These are phyloP conservation scores for Peromyscus leucopus DNA, from an alignment of 2,113 vertebrate species.

Conservation along the genomic window DNA sequence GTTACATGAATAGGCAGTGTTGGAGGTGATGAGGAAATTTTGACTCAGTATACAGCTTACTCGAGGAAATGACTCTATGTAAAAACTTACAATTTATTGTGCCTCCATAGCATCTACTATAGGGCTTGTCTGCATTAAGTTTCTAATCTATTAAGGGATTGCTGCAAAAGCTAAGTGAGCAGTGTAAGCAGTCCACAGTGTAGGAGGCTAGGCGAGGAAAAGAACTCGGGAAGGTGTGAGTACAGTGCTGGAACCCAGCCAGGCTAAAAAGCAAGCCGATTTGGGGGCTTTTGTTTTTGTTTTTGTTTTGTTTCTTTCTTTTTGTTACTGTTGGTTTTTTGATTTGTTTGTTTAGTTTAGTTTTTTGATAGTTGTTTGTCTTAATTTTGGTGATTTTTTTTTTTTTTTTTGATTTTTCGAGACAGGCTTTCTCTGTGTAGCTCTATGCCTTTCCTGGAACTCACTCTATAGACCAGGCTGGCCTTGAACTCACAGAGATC, in stretches of 20 bases:
- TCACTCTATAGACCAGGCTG: too few species aligned
- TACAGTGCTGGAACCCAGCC: neutral
- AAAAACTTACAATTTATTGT: conserved; percentile 23
- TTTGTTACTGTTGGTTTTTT: neutral
- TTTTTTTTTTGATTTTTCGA: neutral
- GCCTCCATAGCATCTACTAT: neutral
- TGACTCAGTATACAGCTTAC: conserved; percentile 18
- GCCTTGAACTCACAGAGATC: too few species aligned
- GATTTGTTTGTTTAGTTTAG: too few species aligned
- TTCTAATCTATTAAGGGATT: conserved; percentile 60
- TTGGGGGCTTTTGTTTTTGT: neutral
- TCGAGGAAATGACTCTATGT: conserved; percentile 16
- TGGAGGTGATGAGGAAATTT: neutral
- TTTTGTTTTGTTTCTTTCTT: neutral
- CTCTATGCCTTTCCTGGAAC: too few species aligned
- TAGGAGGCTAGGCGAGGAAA: neutral
- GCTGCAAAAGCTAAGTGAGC: conserved; percentile 11
- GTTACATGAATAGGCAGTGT: conserved; percentile 11
- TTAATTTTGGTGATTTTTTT: neutral
- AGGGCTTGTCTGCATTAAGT: conserved; percentile 6
- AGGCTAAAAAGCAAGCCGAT: neutral
- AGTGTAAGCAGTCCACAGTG: neutral
- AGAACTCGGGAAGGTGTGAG: conserved; percentile 19
- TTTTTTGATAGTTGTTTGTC: neutral
- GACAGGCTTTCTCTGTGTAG: too few species aligned